Evolutionary conservation across 2,113 vertebrate genomes (phyloP), one percentile per base, ranked within the genome.

Genomic region (Chrysemys picta): DNA sequence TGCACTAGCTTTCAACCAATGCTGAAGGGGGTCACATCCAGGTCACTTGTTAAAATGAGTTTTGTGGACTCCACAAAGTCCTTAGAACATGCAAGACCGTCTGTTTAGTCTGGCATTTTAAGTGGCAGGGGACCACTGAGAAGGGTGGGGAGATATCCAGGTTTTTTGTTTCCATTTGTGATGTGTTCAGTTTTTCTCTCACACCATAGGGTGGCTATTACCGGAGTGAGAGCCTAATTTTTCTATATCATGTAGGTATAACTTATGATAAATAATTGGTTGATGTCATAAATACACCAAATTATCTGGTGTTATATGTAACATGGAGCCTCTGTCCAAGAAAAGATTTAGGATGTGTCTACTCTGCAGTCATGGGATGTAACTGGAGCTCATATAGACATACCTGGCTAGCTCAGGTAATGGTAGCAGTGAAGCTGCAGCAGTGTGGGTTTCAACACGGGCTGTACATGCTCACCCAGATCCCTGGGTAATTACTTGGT

Each of bases 1-100:
- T 92, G 91, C 86, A 82, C 84, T 97, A 87, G 38, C 27, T 90
- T 57, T 91, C 85, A 50, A 25, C 93, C 93, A 38, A 25, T 17
- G 65, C 89, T 57, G 76, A 35, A 80, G 13, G 53, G 31, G 86
- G 87, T 97, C 87, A 89, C 3, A 5, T 94, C 54, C 78, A 1
- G 2, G 82, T 89, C 31, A 1, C 54, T 87, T 6, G 0, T 92
- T 89, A 86, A 94, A 95, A 82, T n/a, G 29, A 88, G 80, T 42
- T 11, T 54, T 88, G 35, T 24, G 91, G 69, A 10, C 24, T 0
- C 5, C 5, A 24, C 47, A 31, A 27, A 42, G n/a, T 69, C 35
- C 65, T 17, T n/a, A 57, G 21, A 56, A 79, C 25, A 10, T 52
- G 24, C 14, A 29, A 5, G 75, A 76, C 8, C 13, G 21, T 59